These are phyloP conservation scores for Caenorhabditis sp. DNA, from an alignment of 2,888 invertebrate species.

Conservation along the genomic window DNA sequence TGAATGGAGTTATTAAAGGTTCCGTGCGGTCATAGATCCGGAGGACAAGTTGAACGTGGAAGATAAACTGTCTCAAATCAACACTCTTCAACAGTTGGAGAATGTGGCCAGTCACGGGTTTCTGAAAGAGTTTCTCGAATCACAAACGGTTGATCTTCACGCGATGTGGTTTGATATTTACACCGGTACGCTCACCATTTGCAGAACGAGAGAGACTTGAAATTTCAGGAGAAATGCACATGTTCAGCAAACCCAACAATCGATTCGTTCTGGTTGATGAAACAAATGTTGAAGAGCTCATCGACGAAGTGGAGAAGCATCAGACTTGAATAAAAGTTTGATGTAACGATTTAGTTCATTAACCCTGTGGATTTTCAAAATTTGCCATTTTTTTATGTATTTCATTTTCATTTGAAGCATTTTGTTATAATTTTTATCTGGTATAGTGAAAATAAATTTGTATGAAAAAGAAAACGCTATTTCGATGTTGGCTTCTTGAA, in stretches of 20 bases:
- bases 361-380: not conserved
- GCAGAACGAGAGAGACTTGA: not conserved
- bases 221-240: constrained; percentile 89
- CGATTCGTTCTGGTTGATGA: constrained; percentile 92
- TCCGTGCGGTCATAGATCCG: constrained; percentile 95
- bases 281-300: constrained; percentile 88
- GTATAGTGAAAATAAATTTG: no score
- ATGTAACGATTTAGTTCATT: not conserved
- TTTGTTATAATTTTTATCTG: no score
- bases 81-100: constrained; percentile 82
- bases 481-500: constrained; percentile 18
- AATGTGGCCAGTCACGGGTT: constrained; percentile 82
- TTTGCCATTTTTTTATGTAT: constrained; percentile 7
- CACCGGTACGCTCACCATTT: constrained; percentile 86
- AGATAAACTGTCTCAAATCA: constrained; percentile 90
- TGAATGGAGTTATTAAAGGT: constrained; percentile 83
- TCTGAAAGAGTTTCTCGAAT: constrained; percentile 79
- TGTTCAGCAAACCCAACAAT: constrained; percentile 87
- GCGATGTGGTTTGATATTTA: constrained; percentile 99
- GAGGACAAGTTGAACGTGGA: constrained; percentile 90
- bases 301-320: constrained; percentile 86
- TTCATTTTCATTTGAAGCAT: not conserved
- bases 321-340: constrained; percentile 16
- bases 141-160: constrained; percentile 78
- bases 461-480: no score